Evolutionary conservation across 2,888 invertebrate species (phyloP).

Genomic region (Neuroscelio doddi): DNA sequence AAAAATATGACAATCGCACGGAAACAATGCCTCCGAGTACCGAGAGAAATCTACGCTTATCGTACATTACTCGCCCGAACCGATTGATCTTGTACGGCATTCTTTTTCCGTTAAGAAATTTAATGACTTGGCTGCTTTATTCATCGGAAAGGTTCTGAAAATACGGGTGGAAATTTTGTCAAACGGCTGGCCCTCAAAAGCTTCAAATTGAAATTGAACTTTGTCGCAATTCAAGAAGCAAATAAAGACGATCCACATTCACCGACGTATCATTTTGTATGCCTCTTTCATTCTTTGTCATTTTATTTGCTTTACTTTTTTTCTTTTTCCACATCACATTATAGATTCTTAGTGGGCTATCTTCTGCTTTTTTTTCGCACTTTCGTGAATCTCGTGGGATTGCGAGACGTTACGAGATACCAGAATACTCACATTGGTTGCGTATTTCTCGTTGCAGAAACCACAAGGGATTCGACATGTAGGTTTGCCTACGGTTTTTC

Average conservation of each 20-base stretch:
- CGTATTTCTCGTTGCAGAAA: conserved; percentile 1
- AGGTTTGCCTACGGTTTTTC: conserved; percentile 10
- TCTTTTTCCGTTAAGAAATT: conserved; percentile 2
- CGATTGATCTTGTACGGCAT: conserved; percentile 1
- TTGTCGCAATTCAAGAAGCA: neutral
- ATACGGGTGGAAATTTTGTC: too few relatives aligned
- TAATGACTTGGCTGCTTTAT: neutral
- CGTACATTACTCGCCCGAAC: neutral
- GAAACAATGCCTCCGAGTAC: conserved; percentile 20
- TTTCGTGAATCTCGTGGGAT: conserved; percentile 10
- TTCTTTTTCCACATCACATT: neutral
- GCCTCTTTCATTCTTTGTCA: neutral
- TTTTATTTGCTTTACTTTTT: too few relatives aligned
- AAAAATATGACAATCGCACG: conserved; percentile 20
- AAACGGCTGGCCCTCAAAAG: neutral
- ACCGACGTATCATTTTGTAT: conserved; percentile 1
- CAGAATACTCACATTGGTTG: conserved; percentile 4
- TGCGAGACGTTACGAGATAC: neutral
- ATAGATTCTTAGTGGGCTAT: conserved; percentile 5
- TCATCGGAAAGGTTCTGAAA: neutral
- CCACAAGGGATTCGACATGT: conserved; percentile 7
- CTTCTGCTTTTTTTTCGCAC: conserved; percentile 3
- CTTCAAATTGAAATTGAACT: neutral
- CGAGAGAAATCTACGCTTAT: conserved; percentile 1
- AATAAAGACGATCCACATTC: conserved; percentile 2